Conservation (phyloP, 2,888 invertebrate species). For the Drosophila leonis region DNA sequence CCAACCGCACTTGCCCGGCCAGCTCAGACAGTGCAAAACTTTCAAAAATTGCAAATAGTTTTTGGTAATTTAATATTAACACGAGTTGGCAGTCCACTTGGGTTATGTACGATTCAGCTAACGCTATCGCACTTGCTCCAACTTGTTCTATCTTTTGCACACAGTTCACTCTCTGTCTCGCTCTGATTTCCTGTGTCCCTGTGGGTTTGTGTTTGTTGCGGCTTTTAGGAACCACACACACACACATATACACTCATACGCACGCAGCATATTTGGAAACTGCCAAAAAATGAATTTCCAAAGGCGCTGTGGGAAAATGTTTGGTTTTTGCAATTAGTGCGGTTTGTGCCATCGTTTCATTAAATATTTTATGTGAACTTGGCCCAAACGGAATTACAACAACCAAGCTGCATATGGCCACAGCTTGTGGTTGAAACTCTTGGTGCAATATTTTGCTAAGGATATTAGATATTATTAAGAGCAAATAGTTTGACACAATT, state of each 20-base stretch:
- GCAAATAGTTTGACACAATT: conserved; percentile 13
- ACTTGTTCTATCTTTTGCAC: background rate
- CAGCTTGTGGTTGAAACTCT: conserved; percentile 38
- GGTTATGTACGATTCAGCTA: conserved; percentile 21
- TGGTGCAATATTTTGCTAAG: conserved; percentile 33
- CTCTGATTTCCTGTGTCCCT: conserved; percentile 5
- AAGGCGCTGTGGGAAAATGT: conserved; percentile 49
- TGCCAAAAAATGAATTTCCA: conserved; percentile 41
- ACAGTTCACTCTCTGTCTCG: background rate
- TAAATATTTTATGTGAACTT: conserved; percentile 47
- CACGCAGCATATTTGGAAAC: conserved; percentile 28
- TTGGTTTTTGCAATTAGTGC: conserved; percentile 62
- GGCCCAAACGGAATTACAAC: conserved; percentile 13
- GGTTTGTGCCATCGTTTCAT: conserved; percentile 49
- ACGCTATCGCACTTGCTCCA: background rate
- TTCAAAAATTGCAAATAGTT: conserved; percentile 72
- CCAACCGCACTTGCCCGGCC: conserved; percentile 12
- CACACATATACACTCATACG: conserved; percentile 6
- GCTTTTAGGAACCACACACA: conserved; percentile 23
- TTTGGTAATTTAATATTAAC: conserved; percentile 73
- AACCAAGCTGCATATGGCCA: conserved; percentile 34
- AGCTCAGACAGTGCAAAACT: conserved; percentile 58
- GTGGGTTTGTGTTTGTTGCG: conserved; percentile 33
- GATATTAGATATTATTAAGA: conserved; percentile 6
- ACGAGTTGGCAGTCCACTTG: conserved; percentile 64